These are phyloP conservation scores for Phalacrocorax aristotelis DNA, from an alignment of 2,113 vertebrate species.

Conservation along the genomic window DNA sequence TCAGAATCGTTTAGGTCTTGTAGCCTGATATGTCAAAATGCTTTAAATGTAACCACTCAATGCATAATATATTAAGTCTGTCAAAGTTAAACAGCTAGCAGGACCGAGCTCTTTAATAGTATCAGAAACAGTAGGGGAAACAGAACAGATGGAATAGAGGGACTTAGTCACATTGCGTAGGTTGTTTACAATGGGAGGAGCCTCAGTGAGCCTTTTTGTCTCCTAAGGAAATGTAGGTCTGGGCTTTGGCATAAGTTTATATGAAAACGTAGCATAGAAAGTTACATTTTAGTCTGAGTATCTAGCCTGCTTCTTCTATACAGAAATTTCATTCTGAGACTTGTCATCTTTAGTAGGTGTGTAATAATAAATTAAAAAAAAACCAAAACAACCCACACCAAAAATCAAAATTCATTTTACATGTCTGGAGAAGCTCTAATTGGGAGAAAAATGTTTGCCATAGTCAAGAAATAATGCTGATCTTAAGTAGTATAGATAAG, in stretches of 20 bases:
- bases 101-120: neutral
- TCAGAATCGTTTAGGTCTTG: neutral
- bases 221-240: neutral
- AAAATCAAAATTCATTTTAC: neutral
- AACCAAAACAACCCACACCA: neutral
- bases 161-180: neutral
- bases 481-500: neutral
- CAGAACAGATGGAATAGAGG: accelerated
- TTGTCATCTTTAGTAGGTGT: neutral
- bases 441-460: neutral
- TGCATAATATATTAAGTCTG: neutral
- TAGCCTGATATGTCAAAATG: accelerated
- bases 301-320: neutral
- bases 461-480: neutral
- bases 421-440: neutral
- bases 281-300: neutral
- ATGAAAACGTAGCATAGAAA: accelerated
- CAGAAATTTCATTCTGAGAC: neutral
- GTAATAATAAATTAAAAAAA: neutral
- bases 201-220: neutral
- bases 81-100: neutral
- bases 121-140: neutral
- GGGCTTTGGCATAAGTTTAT: neutral
- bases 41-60: neutral
- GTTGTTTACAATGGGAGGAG: neutral